Evolutionary conservation across 2,888 invertebrate genomes (phyloP).

Genomic region (Zygaena filipendulae): DNA sequence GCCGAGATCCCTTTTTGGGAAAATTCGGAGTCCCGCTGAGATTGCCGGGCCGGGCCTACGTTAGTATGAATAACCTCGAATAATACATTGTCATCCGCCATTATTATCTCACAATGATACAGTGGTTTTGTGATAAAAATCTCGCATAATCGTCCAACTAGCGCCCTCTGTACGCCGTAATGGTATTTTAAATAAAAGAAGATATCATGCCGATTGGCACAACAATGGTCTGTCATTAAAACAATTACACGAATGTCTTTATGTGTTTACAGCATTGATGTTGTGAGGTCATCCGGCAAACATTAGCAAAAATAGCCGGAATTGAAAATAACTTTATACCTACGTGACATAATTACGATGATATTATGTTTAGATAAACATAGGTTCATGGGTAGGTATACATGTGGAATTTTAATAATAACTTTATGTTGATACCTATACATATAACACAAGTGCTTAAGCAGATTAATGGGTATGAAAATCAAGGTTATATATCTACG

Average conservation of each 20-base stretch:
- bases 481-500: too few species aligned
- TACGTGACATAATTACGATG: too few species aligned
- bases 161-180: slow-evolving; percentile 25
- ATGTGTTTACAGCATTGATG: slow-evolving; percentile 27
- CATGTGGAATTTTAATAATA: too few species aligned
- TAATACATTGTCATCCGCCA: slow-evolving; percentile 66
- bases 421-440: too few species aligned
- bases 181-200: slow-evolving; percentile 52
- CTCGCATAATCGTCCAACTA: slow-evolving; percentile 48
- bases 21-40: slow-evolving; percentile 57
- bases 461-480: too few species aligned
- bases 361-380: too few species aligned
- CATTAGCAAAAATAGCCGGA: too few species aligned
- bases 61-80: slow-evolving; percentile 59
- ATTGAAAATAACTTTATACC: too few species aligned
- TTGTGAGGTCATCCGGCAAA: slow-evolving; percentile 35
- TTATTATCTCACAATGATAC: slow-evolving; percentile 68
- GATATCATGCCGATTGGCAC: slow-evolving; percentile 37
- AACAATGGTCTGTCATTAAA: slow-evolving; percentile 42
- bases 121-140: slow-evolving; percentile 63
- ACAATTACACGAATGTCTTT: slow-evolving; percentile 55
- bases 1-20: slow-evolving; percentile 52
- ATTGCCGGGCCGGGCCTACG: slow-evolving; percentile 43
- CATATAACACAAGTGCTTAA: too few species aligned
- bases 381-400: too few species aligned